Conservation (phyloP, 2,113 vertebrate genomes). For the Scomber scombrus region DNA sequence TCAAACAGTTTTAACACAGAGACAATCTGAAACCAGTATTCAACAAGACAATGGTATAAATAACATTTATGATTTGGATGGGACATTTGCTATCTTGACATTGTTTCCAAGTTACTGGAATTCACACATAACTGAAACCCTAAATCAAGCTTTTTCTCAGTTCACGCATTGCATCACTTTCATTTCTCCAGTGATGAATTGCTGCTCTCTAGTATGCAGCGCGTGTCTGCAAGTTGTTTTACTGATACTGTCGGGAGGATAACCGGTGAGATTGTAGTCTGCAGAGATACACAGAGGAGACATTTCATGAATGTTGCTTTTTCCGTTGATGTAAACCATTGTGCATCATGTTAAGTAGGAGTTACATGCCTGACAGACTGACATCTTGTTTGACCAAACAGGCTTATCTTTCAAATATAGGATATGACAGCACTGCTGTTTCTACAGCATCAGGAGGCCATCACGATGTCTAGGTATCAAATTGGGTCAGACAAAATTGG, state of each 20-base stretch:
- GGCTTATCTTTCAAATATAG: slow-evolving; percentile 2
- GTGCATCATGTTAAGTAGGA: background rate
- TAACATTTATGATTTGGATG: background rate
- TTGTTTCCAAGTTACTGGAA: background rate
- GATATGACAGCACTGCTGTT: background rate
- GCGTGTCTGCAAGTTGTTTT: slow-evolving; percentile 7
- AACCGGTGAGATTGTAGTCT: background rate
- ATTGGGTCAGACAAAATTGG: slow-evolving; percentile 33
- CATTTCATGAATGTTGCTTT: background rate
- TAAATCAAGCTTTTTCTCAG: background rate
- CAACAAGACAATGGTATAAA: background rate
- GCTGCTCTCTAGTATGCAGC: slow-evolving; percentile 3
- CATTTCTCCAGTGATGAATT: slow-evolving; percentile 5
- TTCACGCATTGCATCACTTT: background rate
- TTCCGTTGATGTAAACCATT: background rate
- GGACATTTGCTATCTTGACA: no score
- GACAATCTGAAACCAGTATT: no score
- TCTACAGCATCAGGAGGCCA: slow-evolving; percentile 2
- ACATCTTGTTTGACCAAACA: slow-evolving; percentile 8
- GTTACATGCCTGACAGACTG: slow-evolving; percentile 3
- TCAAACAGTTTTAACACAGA: background rate
- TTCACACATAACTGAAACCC: background rate
- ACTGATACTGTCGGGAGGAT: background rate
- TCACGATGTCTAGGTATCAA: slow-evolving; percentile 23
- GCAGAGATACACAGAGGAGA: background rate